Percentiles rank a stretch among this genome's conserved stretches.
phyloP scores from a whole-genome alignment of 2,797 vertebrate species.

The Schizopygopsis malacanthus region DNA sequence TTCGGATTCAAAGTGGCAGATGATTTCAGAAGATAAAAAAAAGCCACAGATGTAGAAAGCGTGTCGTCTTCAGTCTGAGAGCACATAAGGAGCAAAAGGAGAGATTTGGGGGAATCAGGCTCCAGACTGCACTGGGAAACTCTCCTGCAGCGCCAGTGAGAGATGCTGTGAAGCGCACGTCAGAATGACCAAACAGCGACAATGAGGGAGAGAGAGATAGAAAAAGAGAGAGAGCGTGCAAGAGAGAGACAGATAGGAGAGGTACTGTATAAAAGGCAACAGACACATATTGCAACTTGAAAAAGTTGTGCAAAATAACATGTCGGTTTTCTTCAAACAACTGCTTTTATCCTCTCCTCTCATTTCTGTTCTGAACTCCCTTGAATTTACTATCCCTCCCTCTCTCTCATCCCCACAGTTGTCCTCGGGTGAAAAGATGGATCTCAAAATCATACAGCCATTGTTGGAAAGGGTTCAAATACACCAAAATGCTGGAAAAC shows the following conservation, averaged over 20 bases:
- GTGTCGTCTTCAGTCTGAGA: constrained; percentile 28
- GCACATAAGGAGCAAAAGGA: constrained; percentile 34
- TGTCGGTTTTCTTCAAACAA: neutral
- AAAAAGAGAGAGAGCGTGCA: constrained; percentile 26
- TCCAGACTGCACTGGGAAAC: constrained; percentile 10
- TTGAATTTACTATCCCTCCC: neutral
- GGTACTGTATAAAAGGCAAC: neutral
- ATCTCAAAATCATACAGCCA: no score
- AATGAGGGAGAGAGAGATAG: constrained; percentile 30
- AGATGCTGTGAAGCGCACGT: constrained; percentile 40
- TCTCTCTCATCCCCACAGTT: neutral
- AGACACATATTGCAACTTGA: neutral
- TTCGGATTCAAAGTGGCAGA: constrained; percentile 45
- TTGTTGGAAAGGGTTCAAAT: no score
- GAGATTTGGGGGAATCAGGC: constrained; percentile 24
- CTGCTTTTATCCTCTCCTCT: neutral
- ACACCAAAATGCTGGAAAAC: no score
- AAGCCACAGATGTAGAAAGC: constrained; percentile 32
- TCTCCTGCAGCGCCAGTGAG: constrained; percentile 39
- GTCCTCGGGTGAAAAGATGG: no score
- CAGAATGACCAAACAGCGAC: constrained; percentile 38
- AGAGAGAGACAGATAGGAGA: constrained; percentile 20
- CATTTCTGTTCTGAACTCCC: neutral
- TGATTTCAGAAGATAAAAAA: constrained; percentile 33
- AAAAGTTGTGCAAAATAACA: neutral